phyloP scores from a whole-genome alignment of 1,140 invertebrate species.

The Pantala flavescens region DNA sequence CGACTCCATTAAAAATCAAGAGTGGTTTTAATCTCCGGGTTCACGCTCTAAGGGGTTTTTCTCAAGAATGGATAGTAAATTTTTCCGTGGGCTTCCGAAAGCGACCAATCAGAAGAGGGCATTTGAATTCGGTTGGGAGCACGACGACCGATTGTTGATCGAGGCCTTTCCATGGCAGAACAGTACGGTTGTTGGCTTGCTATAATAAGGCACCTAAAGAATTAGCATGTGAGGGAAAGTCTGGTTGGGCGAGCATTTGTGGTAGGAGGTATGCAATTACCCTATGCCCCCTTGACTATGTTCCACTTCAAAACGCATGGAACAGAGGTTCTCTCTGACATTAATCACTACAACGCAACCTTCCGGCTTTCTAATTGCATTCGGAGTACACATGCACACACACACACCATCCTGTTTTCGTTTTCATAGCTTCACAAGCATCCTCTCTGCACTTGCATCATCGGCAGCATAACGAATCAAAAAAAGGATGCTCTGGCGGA shows the following conservation, averaged over 20 bases:
- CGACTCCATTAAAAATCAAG: too few relatives aligned
- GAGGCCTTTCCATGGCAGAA: background rate
- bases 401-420: background rate
- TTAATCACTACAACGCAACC: conserved; percentile 2
- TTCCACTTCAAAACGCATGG: conserved; percentile 1
- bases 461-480: too few relatives aligned
- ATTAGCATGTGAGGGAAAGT: conserved; percentile 5
- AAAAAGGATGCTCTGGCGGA: too few relatives aligned
- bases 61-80: too few relatives aligned
- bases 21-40: too few relatives aligned
- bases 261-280: background rate
- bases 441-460: too few relatives aligned
- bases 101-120: background rate
- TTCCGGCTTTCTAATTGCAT: conserved; percentile 9
- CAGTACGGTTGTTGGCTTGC: background rate
- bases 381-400: background rate
- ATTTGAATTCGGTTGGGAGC: background rate
- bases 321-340: background rate
- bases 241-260: background rate
- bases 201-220: background rate
- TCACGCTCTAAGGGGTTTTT: too few relatives aligned
- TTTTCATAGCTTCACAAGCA: background rate
- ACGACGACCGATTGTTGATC: background rate
- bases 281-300: background rate
- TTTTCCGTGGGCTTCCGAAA: too few relatives aligned